Evolutionary conservation across 2,888 invertebrate genomes (phyloP), one percentile per base, ranked within the genome.

Genomic region (Flexamia atlantica): DNA sequence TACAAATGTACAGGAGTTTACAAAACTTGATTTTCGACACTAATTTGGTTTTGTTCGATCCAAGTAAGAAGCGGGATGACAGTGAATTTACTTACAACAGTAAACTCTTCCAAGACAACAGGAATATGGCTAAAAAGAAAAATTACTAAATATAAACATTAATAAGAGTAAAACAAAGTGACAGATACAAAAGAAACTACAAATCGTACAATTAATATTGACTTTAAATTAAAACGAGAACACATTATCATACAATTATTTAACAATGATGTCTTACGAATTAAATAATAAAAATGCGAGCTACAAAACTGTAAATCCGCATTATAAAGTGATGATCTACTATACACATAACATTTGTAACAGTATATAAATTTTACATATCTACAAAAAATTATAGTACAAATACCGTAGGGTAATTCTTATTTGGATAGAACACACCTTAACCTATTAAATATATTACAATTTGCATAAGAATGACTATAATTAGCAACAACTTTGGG

Each of bases 1-100:
- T 83, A 83, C 82, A 83, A 74, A 32, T 83, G 36, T 83, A 83
- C 82, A 82, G 70, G 32, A 83, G 82, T 72, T 74, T 83, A 57
- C 40, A 83, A 72, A 83, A 53, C 28, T 57, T 83, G 82, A 14
- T 82, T 81, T 82, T 42, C 28, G 12, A 57, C 50, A 23, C 68
- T 57, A 57, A 25, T 57, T 79, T 57, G 79, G 79, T 79, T 53
- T 79, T 76, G 74, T 76, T 76, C 74, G 46, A 70, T 70, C 70
- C 70, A 70, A 70, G 76, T 76, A 76, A 76, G 76, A 57, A 79
- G 70, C 68, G 64, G 0, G 32, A 72, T 14, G 32, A 72, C 23
- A 57, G 60, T 25, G 74, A 83, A 74, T 83, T 83, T 83, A 83
- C 82, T 74, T 74, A 74, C 23, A 83, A 46, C 57, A 83, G 72